Conservation (phyloP, 2,113 vertebrate genomes). For the Thalassarche chlororhynchos region DNA sequence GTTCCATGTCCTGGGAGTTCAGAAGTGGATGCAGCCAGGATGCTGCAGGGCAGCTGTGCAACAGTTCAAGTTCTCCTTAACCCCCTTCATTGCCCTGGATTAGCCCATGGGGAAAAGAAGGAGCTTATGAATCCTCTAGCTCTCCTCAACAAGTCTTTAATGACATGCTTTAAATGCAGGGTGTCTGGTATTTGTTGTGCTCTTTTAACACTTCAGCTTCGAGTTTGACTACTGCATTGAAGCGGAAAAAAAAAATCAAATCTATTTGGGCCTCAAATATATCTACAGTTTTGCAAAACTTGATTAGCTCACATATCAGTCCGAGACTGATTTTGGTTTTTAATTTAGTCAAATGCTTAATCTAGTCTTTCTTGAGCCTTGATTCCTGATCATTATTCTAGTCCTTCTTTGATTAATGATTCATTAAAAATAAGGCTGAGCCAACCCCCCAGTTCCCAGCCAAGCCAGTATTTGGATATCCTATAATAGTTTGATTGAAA, state of each 20-base stretch:
- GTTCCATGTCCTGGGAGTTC: background rate
- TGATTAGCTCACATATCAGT: background rate
- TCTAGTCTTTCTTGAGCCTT: background rate
- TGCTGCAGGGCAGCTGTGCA: background rate
- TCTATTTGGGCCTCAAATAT: background rate
- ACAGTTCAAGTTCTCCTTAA: background rate
- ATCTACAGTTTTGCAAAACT: background rate
- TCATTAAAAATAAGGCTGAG: background rate
- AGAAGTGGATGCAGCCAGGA: background rate
- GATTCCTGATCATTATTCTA: background rate
- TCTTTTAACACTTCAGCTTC: conserved; percentile 11
- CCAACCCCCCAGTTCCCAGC: background rate
- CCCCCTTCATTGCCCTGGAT: background rate
- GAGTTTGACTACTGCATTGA: background rate
- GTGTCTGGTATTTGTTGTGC: background rate
- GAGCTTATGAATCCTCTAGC: background rate
- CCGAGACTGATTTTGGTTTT: background rate
- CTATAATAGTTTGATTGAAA: background rate
- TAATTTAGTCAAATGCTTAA: background rate
- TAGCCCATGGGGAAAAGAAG: background rate
- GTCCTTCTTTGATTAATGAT: background rate
- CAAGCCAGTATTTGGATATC: background rate
- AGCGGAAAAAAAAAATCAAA: background rate
- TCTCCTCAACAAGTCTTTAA: background rate
- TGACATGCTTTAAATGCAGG: background rate